Percentiles rank a stretch among this genome's conserved stretches.
phyloP scores from a whole-genome alignment of 2,888 invertebrate genomes.

The Drosophila anomalata region DNA sequence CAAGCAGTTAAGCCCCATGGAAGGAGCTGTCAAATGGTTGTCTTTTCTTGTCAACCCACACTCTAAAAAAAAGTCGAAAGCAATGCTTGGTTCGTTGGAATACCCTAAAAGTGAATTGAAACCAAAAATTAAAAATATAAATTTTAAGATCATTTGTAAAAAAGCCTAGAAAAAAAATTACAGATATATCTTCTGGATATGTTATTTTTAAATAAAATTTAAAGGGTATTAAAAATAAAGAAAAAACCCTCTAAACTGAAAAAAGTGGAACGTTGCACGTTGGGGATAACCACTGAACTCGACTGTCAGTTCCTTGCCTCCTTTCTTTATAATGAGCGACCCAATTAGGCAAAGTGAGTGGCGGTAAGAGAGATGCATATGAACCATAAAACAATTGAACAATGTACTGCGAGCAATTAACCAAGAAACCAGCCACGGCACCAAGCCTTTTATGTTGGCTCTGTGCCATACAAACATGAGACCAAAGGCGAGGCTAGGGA shows the following conservation, averaged over 20 bases:
- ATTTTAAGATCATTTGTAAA: background rate
- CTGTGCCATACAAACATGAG: conserved; percentile 23
- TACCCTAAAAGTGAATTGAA: background rate
- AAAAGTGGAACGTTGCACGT: conserved; percentile 69
- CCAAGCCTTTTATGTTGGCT: conserved; percentile 32
- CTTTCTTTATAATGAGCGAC: conserved; percentile 78
- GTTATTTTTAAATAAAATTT: background rate
- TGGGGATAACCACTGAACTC: conserved; percentile 34
- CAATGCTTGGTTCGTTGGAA: background rate
- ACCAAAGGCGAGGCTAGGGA: conserved; percentile 9
- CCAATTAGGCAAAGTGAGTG: conserved; percentile 82
- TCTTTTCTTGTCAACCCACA: conserved; percentile 52
- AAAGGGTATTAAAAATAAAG: background rate
- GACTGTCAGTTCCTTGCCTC: conserved; percentile 14
- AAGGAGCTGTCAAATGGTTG: conserved; percentile 73
- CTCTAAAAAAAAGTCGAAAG: background rate
- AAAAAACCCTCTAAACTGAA: background rate
- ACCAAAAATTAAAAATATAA: background rate
- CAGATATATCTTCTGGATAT: too few species aligned
- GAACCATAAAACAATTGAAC: conserved; percentile 79
- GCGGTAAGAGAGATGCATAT: conserved; percentile 68
- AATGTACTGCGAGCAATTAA: conserved; percentile 70
- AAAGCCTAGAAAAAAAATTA: too few species aligned
- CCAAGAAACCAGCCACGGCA: conserved; percentile 44
- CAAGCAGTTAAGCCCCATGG: conserved; percentile 68